These are phyloP conservation scores for Tenthredo mesomela DNA, from an alignment of 2,888 invertebrate genomes.

Conservation along the genomic window DNA sequence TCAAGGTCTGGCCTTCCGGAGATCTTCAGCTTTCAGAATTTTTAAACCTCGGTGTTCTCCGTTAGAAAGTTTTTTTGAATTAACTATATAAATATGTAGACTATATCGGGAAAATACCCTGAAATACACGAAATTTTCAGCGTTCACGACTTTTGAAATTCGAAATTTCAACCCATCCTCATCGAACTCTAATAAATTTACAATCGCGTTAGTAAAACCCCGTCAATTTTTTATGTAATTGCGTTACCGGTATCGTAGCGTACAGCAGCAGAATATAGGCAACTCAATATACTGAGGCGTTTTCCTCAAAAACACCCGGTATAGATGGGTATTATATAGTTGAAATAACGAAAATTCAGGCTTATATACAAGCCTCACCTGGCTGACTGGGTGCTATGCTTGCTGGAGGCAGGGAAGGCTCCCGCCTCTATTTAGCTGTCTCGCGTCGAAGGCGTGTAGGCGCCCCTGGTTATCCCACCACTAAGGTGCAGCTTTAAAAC, in stretches of 20 bases:
- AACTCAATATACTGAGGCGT: background rate
- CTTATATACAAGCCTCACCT: slow-evolving; percentile 22
- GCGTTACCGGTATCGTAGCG: background rate
- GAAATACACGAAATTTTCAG: too few species aligned
- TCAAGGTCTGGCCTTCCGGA: too few species aligned
- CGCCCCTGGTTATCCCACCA: slow-evolving; percentile 71
- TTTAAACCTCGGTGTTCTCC: too few species aligned
- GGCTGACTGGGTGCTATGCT: background rate
- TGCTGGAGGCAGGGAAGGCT: slow-evolving; percentile 45
- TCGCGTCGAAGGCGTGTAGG: slow-evolving; percentile 55
- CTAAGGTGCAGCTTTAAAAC: slow-evolving; percentile 69
- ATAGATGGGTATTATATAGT: background rate
- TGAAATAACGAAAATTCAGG: slow-evolving; percentile 30
- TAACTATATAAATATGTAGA: too few species aligned
- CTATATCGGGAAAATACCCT: too few species aligned
- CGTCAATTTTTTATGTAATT: background rate
- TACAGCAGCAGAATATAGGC: background rate
- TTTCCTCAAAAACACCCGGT: background rate
- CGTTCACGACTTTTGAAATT: too few species aligned
- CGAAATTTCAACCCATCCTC: background rate
- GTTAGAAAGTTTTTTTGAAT: too few species aligned
- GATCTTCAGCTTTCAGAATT: too few species aligned
- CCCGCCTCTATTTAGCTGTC: slow-evolving; percentile 53
- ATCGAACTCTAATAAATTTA: background rate
- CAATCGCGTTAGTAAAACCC: background rate